phyloP scores from a whole-genome alignment of 2,113 vertebrate genomes.

The Ctenodactylus gundi region DNA sequence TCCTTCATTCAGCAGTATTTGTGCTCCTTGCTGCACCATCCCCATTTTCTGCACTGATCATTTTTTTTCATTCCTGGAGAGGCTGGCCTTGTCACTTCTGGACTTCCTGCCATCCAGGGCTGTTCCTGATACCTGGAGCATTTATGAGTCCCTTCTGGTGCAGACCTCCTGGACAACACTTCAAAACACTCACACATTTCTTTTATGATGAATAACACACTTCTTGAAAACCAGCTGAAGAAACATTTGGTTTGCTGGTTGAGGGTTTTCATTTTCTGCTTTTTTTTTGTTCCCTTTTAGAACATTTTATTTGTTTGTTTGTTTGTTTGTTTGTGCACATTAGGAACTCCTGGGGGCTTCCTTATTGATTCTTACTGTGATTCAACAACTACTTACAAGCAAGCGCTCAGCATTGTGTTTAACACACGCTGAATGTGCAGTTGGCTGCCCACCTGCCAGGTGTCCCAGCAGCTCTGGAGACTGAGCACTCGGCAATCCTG shows the following conservation, averaged over 20 bases:
- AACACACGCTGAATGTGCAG: accelerated
- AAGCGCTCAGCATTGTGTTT: accelerated
- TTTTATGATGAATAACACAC: accelerated
- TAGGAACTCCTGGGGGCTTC: accelerated
- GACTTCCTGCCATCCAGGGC: accelerated
- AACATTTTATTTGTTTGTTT: too few relatives aligned
- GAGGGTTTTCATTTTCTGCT: not conserved
- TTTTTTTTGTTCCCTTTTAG: not conserved
- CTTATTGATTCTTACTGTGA: not conserved
- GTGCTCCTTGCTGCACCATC: not conserved
- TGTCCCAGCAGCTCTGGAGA: accelerated
- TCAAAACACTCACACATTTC: accelerated
- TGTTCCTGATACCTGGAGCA: accelerated
- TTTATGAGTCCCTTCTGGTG: accelerated
- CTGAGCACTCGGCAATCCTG: accelerated
- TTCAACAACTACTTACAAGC: accelerated
- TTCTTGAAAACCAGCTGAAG: not conserved
- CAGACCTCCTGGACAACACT: not conserved
- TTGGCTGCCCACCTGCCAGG: accelerated
- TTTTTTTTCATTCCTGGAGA: too few relatives aligned
- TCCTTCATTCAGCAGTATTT: not conserved
- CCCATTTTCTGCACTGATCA: not conserved
- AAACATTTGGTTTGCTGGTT: not conserved
- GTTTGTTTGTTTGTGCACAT: not conserved
- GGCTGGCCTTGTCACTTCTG: accelerated